Base-by-base conservation (phyloP, 2,113 vertebrate species). In the Platysteira castanea region DNA sequence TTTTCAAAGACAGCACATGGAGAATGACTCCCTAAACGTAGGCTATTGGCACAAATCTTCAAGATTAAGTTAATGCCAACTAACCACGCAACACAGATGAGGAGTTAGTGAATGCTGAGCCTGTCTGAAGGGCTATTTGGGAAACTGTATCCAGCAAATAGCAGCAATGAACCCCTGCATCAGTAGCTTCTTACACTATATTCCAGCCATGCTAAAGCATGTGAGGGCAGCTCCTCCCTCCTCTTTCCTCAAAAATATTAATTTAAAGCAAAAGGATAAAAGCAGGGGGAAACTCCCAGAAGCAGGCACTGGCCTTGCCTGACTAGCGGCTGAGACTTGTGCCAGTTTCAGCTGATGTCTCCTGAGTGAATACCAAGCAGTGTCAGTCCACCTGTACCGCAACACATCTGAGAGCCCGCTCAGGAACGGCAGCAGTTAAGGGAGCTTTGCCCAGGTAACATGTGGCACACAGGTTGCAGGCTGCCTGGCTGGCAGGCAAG, bases 311-410 rank as follows among this genome's bases (percentile, higher is more conserved):
- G 26, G 56, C 31, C 28, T 70, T 21, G 22, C 52, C 74, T 53
- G 64, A 87, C 41, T 20, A 18, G 5, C 37, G 53, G 64, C 15
- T 39, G 30, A 60, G 35, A 64, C 15, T 37, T 30, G 52, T 44
- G 41, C 68, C 63, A 69, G 39, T 60, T 49, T 18, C 9, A 28
- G n/a, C 22, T 15, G 54, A 31, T n/a, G 35, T 27, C 17, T 77
- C n/a, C 64, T 7, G 22, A 84, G 37, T 8, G 10, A 68, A n/a
- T 1, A 68, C 9, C 1, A 6, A 64, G 44, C 0, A 0, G 22
- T 9, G 9, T 18, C 33, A 44, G 44, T 11, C 27, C 78, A 57
- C 15, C 39, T 33, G 44, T 53, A n/a, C n/a, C 24, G 63, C 87
- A 50, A 30, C 37, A 41, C 39, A 9, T 18, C 11, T 24, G 39